Evolutionary conservation across 1,140 invertebrate genomes (phyloP).

Genomic region (Ptiloglossa arizonensis): DNA sequence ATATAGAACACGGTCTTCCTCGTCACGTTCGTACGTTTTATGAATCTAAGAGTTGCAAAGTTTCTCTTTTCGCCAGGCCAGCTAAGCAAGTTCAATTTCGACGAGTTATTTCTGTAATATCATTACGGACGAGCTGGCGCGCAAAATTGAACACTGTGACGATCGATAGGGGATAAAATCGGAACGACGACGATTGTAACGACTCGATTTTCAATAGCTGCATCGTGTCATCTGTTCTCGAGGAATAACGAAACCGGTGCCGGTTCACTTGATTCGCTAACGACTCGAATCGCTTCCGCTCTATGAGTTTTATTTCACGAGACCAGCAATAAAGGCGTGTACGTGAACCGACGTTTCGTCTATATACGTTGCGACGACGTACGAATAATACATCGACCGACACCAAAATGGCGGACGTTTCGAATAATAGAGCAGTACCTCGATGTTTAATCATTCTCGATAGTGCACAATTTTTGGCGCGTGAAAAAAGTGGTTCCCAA

Average conservation of each 20-base stretch:
- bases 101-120: conserved; percentile 17
- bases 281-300: conserved; percentile 35
- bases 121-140: conserved; percentile 4
- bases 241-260: conserved; percentile 10
- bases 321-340: conserved; percentile 2
- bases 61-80: neutral
- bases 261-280: conserved; percentile 27
- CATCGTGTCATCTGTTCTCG: conserved; percentile 40
- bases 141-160: conserved; percentile 14
- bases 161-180: conserved; percentile 23
- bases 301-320: conserved; percentile 32
- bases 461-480: too few relatives aligned
- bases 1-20: too few relatives aligned
- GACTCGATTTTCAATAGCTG: conserved; percentile 43
- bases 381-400: neutral
- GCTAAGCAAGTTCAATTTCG: neutral
- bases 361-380: neutral
- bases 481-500: too few relatives aligned
- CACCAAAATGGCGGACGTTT: neutral
- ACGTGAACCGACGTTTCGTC: neutral
- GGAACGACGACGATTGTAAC: neutral
- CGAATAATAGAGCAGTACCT: too few relatives aligned
- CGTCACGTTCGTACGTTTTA: too few relatives aligned
- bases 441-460: too few relatives aligned
- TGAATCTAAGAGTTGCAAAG: too few relatives aligned